These are phyloP conservation scores for Drosophila elegans DNA, from an alignment of 1,140 invertebrate species.

Conservation along the genomic window DNA sequence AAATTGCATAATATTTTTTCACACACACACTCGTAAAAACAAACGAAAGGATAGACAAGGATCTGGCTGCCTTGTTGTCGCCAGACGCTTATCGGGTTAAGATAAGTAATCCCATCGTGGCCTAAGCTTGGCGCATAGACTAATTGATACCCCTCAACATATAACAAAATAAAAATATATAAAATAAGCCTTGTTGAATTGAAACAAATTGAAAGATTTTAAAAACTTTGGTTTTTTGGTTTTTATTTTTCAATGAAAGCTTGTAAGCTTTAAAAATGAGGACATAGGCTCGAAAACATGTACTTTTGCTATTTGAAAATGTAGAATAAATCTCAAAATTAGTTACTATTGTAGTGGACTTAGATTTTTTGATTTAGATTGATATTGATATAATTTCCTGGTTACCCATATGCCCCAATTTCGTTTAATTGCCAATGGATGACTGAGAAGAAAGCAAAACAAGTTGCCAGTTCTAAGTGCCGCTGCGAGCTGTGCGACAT, in stretches of 20 bases:
- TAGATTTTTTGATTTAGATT: no score
- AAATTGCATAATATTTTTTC: constrained; percentile 80
- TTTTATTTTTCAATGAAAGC: no score
- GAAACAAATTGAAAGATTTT: no score
- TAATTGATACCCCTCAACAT: constrained; percentile 17
- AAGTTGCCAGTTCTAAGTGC: constrained; percentile 13
- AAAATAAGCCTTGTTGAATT: no score
- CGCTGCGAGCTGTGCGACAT: constrained; percentile 59
- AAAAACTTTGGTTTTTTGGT: no score
- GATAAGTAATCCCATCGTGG: constrained; percentile 29
- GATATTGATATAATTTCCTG: not conserved
- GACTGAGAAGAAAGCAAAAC: constrained; percentile 34
- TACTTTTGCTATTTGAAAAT: no score
- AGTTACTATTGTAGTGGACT: no score
- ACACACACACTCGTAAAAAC: constrained; percentile 28
- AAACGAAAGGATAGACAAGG: constrained; percentile 41
- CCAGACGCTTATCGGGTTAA: constrained; percentile 65
- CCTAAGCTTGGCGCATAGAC: not conserved
- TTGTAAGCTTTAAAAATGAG: no score
- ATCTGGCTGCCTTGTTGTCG: constrained; percentile 54
- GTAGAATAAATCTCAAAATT: no score
- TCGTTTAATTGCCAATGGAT: constrained; percentile 7
- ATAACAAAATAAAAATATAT: no score
- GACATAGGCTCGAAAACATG: no score
- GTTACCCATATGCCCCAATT: constrained; percentile 1